A percentile compares a stretch with the other conserved stretches of the same genome.
Evolutionary conservation across 2,113 vertebrate species (phyloP).

Genomic region (Saimiri boliviensis): DNA sequence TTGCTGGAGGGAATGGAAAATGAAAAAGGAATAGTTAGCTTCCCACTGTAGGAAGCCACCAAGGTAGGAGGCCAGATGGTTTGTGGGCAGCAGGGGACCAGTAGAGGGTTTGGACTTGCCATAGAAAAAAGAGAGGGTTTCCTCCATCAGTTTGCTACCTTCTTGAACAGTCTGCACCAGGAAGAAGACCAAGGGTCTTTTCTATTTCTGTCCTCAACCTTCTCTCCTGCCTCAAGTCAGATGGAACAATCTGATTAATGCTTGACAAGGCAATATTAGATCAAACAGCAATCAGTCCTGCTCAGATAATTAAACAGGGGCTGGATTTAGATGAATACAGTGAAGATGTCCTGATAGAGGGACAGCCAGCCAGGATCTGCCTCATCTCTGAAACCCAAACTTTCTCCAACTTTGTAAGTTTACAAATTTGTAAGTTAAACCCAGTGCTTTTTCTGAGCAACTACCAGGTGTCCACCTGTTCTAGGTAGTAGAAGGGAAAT

Average conservation of each 20-base stretch:
- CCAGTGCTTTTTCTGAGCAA: background rate
- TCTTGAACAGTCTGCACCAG: background rate
- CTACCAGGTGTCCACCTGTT: background rate
- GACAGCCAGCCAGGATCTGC: background rate
- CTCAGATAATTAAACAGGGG: slow-evolving; percentile 7
- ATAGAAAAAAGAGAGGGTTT: background rate
- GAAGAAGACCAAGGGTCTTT: background rate
- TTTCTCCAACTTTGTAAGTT: slow-evolving; percentile 5
- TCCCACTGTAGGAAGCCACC: background rate
- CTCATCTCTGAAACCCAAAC: background rate
- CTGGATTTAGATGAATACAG: background rate
- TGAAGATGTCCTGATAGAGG: background rate
- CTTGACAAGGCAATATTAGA: background rate
- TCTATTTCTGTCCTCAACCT: slow-evolving; percentile 18
- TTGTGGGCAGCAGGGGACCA: background rate
- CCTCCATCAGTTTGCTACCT: background rate
- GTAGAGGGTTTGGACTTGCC: background rate
- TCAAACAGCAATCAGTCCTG: background rate
- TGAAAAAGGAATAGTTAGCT: background rate
- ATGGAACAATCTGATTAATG: slow-evolving; percentile 33
- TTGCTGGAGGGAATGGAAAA: background rate
- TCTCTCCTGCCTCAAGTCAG: background rate
- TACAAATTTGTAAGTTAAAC: background rate
- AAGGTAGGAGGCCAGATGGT: background rate
- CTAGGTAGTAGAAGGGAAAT: background rate